Percentiles rank a stretch among this genome's conserved stretches.
Conservation (phyloP, 1,140 invertebrate genomes). For the Stenopsyche tienmushanensis region DNA sequence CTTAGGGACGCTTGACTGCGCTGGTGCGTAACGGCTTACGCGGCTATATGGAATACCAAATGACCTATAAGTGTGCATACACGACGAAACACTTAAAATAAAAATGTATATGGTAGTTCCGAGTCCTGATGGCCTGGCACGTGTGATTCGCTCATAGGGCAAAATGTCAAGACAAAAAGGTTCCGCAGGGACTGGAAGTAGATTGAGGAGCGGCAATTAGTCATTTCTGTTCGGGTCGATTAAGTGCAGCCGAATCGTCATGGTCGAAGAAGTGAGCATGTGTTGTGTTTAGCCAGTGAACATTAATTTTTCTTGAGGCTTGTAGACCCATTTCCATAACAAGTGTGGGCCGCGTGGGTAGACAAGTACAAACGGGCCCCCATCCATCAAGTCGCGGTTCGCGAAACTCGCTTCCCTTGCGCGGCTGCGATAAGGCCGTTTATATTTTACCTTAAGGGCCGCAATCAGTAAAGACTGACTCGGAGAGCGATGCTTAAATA, state of each 20-base stretch:
- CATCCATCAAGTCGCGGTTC: slow-evolving; percentile 21
- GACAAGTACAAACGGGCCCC: slow-evolving; percentile 25
- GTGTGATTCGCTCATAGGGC: too few species aligned
- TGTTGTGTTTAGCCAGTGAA: neutral
- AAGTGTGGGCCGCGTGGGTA: neutral
- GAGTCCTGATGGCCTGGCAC: too few species aligned
- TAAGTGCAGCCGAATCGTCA: neutral
- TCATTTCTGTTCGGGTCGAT: too few species aligned
- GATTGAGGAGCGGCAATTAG: too few species aligned
- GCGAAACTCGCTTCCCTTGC: slow-evolving; percentile 5
- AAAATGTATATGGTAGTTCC: too few species aligned
- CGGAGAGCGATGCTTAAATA: slow-evolving; percentile 1
- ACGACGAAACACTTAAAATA: too few species aligned
- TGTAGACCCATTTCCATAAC: slow-evolving; percentile 7
- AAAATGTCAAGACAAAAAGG: too few species aligned
- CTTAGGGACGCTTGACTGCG: neutral
- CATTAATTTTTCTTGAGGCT: slow-evolving; percentile 2
- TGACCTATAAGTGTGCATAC: too few species aligned
- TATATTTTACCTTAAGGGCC: slow-evolving; percentile 10
- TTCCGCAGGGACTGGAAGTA: too few species aligned
- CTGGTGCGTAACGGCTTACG: neutral
- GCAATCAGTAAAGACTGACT: slow-evolving; percentile 1
- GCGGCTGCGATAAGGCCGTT: neutral
- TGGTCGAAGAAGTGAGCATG: too few species aligned
- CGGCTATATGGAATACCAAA: too few species aligned